Base-by-base conservation (phyloP, 2,888 invertebrate genomes). In the Plebejus anna region DNA sequence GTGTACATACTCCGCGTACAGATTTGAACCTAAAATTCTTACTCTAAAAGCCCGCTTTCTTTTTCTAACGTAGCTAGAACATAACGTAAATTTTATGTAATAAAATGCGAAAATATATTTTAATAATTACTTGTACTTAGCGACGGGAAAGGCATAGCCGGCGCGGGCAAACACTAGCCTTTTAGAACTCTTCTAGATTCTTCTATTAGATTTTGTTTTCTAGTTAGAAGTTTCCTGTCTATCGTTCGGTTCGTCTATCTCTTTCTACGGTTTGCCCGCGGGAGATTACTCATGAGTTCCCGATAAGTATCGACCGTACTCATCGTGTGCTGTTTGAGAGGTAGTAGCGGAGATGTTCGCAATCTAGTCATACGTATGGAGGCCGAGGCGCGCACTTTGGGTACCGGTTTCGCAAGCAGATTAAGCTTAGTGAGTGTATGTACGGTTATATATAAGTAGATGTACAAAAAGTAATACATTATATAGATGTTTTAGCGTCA, bases 401-500 rank as follows among this genome's bases (percentile, higher is more conserved):
- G 91, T 89, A 90, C 87, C 89, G 87, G 87, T 85, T 80, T 84
- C 79, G 84, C 84, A 88, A 87, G 88, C 88, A 88, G 87, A 85
- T 88, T 66, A 91, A 90, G 94, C 94, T 94, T 94, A 93, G 91
- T 93, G 90, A 89, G 88, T 93, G 93, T 92, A 92, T 90, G 92
- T 93, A 93, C 88, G 92, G 89, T 91, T 91, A 93, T 90, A 88
- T 91, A 90, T 93, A 94, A 94, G 94, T 94, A 94, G 94, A 94
- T 94, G 94, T 94, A 94, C 93, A 94, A 93, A 90, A 94, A 92
- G 90, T 93, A 94, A 93, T 92, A 92, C 93, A 92, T 92, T 92
- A 92, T 93, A 93, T 94, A 94, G 93, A 93, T 94, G 94, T 94
- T 94, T 90, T 94, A 94, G 94, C 91, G 93, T 93, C 94, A 94